Conservation (phyloP, 1,140 invertebrate genomes). For the Harlomillsia oculata region DNA sequence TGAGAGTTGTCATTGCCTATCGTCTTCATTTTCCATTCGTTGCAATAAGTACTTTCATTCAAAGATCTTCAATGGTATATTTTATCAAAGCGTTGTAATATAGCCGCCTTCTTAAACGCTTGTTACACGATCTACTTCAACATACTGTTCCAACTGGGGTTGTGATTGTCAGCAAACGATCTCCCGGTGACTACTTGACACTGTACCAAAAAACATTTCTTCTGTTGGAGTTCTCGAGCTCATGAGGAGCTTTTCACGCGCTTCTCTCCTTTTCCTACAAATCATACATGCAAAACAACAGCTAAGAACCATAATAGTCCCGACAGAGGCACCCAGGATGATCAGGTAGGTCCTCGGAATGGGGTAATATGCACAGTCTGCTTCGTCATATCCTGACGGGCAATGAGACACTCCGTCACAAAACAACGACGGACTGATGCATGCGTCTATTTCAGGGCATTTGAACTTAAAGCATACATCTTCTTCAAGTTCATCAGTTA, state of each 20-base stretch:
- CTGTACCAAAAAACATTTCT: conserved; percentile 26
- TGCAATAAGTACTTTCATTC: conserved; percentile 2
- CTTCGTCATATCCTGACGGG: conserved; percentile 77
- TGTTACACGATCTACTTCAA: conserved; percentile 76
- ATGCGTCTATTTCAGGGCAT: conserved; percentile 76
- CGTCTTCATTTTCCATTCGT: too few species aligned
- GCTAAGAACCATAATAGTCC: conserved; percentile 22
- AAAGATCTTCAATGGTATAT: background rate
- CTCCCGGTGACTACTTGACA: conserved; percentile 45
- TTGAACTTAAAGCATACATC: conserved; percentile 39
- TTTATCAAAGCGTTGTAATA: conserved; percentile 30
- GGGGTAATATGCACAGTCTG: conserved; percentile 44
- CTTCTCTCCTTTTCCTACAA: conserved; percentile 23
- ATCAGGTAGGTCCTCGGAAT: conserved; percentile 30
- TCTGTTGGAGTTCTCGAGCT: conserved; percentile 25
- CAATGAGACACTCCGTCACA: conserved; percentile 76
- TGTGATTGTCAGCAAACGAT: conserved; percentile 79
- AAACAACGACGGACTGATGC: conserved; percentile 77
- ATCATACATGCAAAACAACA: conserved; percentile 26
- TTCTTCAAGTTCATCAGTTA: conserved; percentile 20
- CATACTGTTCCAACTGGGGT: conserved; percentile 82
- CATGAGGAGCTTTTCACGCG: conserved; percentile 15
- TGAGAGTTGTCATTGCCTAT: too few species aligned
- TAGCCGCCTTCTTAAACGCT: conserved; percentile 48
- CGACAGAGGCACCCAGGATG: conserved; percentile 10